Evolutionary conservation across 2,888 invertebrate genomes (phyloP).

Genomic region (Acleris cristana): DNA sequence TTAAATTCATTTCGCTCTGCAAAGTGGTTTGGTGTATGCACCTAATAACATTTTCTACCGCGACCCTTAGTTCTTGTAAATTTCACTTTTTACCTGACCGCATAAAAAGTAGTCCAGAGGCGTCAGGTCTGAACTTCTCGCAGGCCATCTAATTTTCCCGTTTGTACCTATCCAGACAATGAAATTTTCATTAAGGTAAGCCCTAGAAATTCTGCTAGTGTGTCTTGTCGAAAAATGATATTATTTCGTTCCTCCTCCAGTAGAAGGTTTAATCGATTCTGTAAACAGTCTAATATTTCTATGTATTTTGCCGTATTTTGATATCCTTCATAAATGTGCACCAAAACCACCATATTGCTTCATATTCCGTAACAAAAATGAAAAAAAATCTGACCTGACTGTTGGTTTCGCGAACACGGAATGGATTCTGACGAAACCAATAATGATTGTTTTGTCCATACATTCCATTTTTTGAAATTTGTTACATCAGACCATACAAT

Average conservation of each 20-base stretch:
- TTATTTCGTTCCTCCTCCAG: constrained; percentile 34
- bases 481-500: constrained; percentile 32
- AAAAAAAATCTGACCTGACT: constrained; percentile 20
- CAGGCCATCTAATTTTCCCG: constrained; percentile 25
- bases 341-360: constrained; percentile 5
- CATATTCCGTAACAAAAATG: no score
- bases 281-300: constrained; percentile 28
- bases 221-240: constrained; percentile 30
- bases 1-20: constrained; percentile 1
- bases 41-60: background rate
- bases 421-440: constrained; percentile 24
- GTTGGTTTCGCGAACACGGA: constrained; percentile 32
- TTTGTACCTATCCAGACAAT: constrained; percentile 22
- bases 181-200: constrained; percentile 27
- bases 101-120: constrained; percentile 7
- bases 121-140: constrained; percentile 12
- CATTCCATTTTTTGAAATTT: constrained; percentile 30
- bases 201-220: constrained; percentile 25
- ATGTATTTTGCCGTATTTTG: constrained; percentile 32
- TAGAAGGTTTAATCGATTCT: constrained; percentile 31
- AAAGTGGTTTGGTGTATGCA: background rate
- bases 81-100: constrained; percentile 17
- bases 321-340: constrained; percentile 30
- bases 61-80: constrained; percentile 14
- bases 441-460: constrained; percentile 25